A percentile compares a stretch with the other conserved stretches of the same genome.
phyloP scores from a whole-genome alignment of 2,888 invertebrate genomes.

The Dendrolimus pini region DNA sequence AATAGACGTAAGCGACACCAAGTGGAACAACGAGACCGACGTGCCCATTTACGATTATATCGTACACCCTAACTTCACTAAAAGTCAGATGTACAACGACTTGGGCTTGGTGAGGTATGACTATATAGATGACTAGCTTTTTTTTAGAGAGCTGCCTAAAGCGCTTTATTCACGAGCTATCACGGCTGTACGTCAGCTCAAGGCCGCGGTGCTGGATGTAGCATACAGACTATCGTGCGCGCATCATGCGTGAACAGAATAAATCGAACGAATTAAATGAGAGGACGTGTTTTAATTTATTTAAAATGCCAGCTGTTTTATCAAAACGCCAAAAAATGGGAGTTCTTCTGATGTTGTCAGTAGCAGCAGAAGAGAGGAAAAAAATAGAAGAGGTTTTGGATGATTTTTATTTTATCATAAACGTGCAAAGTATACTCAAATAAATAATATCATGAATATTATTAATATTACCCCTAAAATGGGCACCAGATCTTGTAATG shows the following conservation, averaged over 20 bases:
- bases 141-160: too few relatives aligned
- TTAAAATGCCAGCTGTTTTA: too few relatives aligned
- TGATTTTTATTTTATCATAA: conserved; percentile 2
- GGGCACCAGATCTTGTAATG: too few relatives aligned
- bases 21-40: conserved; percentile 40
- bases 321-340: conserved; percentile 2
- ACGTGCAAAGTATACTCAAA: conserved; percentile 1
- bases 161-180: too few relatives aligned
- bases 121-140: background rate
- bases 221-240: conserved; percentile 5
- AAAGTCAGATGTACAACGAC: conserved; percentile 56
- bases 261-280: conserved; percentile 6
- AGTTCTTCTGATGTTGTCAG: conserved; percentile 8
- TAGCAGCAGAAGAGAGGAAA: conserved; percentile 4
- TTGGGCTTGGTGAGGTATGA: conserved; percentile 31
- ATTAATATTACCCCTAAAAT: too few relatives aligned
- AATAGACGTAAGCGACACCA: conserved; percentile 33
- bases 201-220: conserved; percentile 4
- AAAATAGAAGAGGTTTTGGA: conserved; percentile 3
- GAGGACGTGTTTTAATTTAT: too few relatives aligned
- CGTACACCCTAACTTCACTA: conserved; percentile 45
- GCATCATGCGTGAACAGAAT: conserved; percentile 8
- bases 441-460: background rate
- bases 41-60: conserved; percentile 36
- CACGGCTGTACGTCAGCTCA: conserved; percentile 3